These are phyloP conservation scores for Limnodromus scolopaceus DNA, from an alignment of 2,797 vertebrate species.

Conservation along the genomic window DNA sequence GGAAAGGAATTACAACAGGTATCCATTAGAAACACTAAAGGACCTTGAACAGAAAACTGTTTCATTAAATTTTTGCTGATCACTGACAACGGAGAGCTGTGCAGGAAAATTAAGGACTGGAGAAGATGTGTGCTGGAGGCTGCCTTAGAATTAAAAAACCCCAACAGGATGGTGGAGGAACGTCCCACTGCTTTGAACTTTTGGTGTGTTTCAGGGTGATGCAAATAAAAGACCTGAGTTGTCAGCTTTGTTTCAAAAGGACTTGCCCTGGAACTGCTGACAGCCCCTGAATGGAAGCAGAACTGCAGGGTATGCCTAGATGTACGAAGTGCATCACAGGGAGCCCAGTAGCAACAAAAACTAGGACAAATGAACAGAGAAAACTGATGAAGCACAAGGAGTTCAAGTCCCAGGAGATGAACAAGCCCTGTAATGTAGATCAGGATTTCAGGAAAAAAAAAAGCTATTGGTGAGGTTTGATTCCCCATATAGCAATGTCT, in stretches of 20 bases:
- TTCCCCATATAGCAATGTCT: not conserved
- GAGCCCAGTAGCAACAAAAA: not conserved
- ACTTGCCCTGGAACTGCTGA: not conserved
- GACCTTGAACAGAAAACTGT: not conserved
- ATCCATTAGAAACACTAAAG: not conserved
- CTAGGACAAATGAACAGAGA: not conserved
- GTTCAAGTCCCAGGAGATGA: not conserved
- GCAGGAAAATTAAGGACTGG: not conserved
- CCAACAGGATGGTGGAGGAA: not conserved
- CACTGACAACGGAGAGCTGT: not conserved
- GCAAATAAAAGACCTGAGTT: not conserved
- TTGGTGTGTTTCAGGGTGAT: not conserved
- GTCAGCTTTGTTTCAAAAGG: not conserved
- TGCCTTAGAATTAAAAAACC: not conserved
- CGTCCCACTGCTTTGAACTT: not conserved
- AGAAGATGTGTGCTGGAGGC: not conserved
- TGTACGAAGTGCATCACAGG: accelerated
- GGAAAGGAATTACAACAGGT: not conserved
- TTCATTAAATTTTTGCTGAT: not conserved
- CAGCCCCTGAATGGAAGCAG: not conserved
- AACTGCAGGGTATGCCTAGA: not conserved
- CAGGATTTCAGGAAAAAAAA: not conserved
- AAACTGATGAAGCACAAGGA: not conserved
- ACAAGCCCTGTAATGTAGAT: not conserved
- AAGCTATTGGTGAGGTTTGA: not conserved